These are phyloP conservation scores for Drosophila navojoa DNA, from an alignment of 1,140 invertebrate species.

Conservation along the genomic window DNA sequence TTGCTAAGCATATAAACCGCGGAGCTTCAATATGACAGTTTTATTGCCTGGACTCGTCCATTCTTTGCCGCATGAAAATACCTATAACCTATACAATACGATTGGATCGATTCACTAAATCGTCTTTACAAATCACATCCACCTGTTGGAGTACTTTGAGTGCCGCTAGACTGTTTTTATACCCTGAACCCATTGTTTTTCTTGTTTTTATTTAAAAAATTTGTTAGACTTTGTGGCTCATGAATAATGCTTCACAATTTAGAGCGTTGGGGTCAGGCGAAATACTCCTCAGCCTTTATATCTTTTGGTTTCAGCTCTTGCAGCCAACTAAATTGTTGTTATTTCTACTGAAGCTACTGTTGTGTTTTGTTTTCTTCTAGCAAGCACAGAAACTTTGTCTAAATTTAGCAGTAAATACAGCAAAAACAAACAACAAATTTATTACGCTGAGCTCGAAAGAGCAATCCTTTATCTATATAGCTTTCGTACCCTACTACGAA, in stretches of 20 bases:
- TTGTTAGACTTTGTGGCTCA: conserved; percentile 48
- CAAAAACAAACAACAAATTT: conserved; percentile 2
- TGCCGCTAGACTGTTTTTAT: no score
- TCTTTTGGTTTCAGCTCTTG: conserved; percentile 29
- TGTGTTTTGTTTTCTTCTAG: conserved; percentile 48
- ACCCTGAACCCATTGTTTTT: no score
- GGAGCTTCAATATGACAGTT: conserved; percentile 21
- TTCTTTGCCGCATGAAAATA: conserved; percentile 41
- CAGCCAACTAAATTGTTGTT: conserved; percentile 2
- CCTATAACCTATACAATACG: no score
- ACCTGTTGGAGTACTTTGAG: not conserved
- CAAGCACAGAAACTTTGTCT: conserved; percentile 56
- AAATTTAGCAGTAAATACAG: conserved; percentile 62
- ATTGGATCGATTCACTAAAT: no score
- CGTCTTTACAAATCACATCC: no score
- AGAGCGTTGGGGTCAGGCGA: conserved; percentile 44
- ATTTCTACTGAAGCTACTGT: no score
- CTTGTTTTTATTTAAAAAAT: conserved; percentile 23
- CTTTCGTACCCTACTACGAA: not conserved
- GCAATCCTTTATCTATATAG: not conserved
- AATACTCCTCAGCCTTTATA: conserved; percentile 18
- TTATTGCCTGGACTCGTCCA: conserved; percentile 44
- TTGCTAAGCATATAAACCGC: no score
- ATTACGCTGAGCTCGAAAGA: not conserved
- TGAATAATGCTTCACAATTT: conserved; percentile 81